Percentiles rank a stretch among this genome's conserved stretches.
These are phyloP conservation scores for Saturnia japonica DNA, from an alignment of 2,888 invertebrate species.

Conservation along the genomic window DNA sequence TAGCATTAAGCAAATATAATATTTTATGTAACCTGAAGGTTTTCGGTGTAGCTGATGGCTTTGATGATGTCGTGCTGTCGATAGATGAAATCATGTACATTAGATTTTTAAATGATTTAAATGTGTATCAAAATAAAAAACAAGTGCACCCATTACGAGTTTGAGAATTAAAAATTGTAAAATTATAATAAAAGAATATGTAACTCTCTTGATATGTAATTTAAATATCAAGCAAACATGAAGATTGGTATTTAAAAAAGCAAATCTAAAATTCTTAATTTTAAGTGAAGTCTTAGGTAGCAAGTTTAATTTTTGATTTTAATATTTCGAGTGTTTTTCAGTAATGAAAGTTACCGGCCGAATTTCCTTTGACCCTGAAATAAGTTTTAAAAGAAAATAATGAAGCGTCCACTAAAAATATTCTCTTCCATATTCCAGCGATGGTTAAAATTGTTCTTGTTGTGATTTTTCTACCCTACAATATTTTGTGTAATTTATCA, in stretches of 20 bases:
- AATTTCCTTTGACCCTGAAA: too few relatives aligned
- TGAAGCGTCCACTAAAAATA: too few relatives aligned
- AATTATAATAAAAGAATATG: not conserved
- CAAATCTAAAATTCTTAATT: not conserved
- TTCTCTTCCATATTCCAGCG: too few relatives aligned
- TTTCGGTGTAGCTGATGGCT: conserved; percentile 81
- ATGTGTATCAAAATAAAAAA: conserved; percentile 32
- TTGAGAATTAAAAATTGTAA: too few relatives aligned
- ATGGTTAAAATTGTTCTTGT: not conserved
- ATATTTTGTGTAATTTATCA: not conserved
- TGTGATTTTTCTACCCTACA: not conserved
- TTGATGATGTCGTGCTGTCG: conserved; percentile 79
- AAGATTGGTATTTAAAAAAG: not conserved
- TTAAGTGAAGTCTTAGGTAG: not conserved
- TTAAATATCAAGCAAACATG: not conserved
- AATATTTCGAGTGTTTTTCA: too few relatives aligned
- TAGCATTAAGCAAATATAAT: conserved; percentile 41
- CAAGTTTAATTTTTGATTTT: too few relatives aligned
- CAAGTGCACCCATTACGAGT: conserved; percentile 23
- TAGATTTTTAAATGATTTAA: conserved; percentile 42
- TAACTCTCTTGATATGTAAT: not conserved
- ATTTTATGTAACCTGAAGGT: conserved; percentile 73
- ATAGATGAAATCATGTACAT: conserved; percentile 74
- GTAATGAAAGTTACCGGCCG: too few relatives aligned
- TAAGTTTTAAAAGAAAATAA: too few relatives aligned